Evolutionary conservation across 2,113 vertebrate species (phyloP).

Genomic region (Trachemys scripta): DNA sequence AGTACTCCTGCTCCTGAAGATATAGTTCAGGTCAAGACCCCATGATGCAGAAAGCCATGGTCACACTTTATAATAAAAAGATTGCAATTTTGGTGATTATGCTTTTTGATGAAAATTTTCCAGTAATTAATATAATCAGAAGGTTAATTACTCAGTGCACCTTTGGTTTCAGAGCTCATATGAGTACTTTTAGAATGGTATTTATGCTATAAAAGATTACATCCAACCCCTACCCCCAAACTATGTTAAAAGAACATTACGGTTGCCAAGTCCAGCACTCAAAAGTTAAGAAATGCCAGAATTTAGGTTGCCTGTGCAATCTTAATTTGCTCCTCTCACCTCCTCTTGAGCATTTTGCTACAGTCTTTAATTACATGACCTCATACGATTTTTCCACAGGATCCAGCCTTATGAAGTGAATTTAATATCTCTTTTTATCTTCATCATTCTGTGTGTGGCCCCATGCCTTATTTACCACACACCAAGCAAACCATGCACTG

Average conservation of each 20-base stretch:
- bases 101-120: neutral
- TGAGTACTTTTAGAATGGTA: neutral
- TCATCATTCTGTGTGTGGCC: neutral
- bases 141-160: neutral
- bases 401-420: slow-evolving; percentile 26
- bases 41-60: neutral
- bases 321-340: neutral
- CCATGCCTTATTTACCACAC: neutral
- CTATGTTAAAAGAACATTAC: neutral
- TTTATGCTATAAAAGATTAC: neutral
- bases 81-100: neutral
- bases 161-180: neutral
- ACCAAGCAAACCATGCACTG: neutral
- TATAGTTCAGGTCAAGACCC: neutral
- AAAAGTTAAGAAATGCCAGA: neutral
- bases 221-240: neutral
- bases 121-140: neutral
- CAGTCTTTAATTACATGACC: slow-evolving; percentile 40
- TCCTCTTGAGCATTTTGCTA: neutral
- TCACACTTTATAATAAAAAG: neutral
- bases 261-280: neutral
- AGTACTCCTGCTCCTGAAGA: neutral
- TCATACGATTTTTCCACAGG: slow-evolving; percentile 31
- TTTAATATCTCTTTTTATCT: neutral
- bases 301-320: neutral